Evolutionary conservation across 2,797 vertebrate genomes (phyloP).

Genomic region (Linurgus olivaceus): DNA sequence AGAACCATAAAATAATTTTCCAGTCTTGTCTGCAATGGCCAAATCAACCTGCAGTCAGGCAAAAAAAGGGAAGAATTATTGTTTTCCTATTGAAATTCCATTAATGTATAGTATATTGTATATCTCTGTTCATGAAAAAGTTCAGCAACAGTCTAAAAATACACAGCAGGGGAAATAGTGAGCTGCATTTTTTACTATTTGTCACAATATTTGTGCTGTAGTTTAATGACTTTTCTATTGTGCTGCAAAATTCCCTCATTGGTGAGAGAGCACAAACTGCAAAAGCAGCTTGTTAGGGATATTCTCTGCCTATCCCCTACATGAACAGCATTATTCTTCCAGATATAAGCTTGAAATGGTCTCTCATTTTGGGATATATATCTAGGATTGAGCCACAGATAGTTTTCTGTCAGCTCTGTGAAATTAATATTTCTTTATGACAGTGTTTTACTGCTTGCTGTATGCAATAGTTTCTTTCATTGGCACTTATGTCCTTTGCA

Average conservation of each 20-base stretch:
- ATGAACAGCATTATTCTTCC: neutral
- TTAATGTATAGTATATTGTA: neutral
- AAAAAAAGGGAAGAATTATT: neutral
- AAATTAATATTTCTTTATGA: slow-evolving; percentile 10
- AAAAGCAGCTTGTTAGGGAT: neutral
- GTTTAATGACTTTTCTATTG: neutral
- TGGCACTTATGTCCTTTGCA: neutral
- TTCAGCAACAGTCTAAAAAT: neutral
- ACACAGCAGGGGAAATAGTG: neutral
- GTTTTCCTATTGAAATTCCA: neutral
- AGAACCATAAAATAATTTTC: neutral
- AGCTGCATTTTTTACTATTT: neutral
- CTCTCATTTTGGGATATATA: neutral
- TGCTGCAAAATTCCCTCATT: neutral
- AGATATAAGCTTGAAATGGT: neutral
- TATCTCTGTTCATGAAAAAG: neutral
- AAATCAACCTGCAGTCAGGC: neutral
- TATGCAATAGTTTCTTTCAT: neutral
- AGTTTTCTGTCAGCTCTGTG: neutral
- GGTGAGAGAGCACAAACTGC: neutral
- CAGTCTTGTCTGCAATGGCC: neutral
- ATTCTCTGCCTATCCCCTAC: neutral
- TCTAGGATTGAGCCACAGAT: neutral
- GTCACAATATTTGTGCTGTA: slow-evolving; percentile 2
- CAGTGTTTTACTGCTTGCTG: neutral